Evolutionary conservation across 2,888 invertebrate species (phyloP), one percentile per base, ranked within the genome.

Genomic region (Drosophila ustulata): DNA sequence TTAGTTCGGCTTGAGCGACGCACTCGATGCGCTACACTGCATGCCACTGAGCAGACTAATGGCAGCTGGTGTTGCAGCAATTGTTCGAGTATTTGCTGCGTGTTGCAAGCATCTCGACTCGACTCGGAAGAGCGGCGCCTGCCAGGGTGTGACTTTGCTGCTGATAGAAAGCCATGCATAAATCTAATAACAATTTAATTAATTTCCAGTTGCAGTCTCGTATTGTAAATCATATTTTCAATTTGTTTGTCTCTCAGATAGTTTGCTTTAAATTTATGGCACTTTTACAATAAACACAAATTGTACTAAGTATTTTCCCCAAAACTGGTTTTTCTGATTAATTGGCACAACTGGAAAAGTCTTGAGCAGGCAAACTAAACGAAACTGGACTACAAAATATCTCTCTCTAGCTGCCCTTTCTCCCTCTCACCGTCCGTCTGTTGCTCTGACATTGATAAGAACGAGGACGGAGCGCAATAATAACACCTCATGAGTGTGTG

Each of bases 401-500:
- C 18, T 46, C 56, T 32, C 18, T 11, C 25, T 25, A 43, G 41
- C 13, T 39, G 7, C 51, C 18, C 51, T 55, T 47, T 37, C 32
- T 13, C 47, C 41, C 43, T 61, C 55, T 53, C 28, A 43, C 46
- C n/a, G n/a, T 13, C 11, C 32, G 45, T 46, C 52, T 55, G 45
- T 37, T 52, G 26, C 57, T 61, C 61, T 59, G 73, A 53, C 71
- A 74, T 55, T 81, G 78, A 79, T 81, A 81, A 81, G 68, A 69
- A 61, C 53, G 62, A 51, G 67, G 57, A 63, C 58, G 18, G 47
- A 51, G 52, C 63, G 53, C 56, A 67, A 73, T 66, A 70, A 76
- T 76, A 88, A 82, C 88, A 83, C 80, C 86, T 88, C 64, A 9
- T 53, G 30, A 28, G 25, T 50, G 41, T 62, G n/a, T 56, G 13